Evolutionary conservation across 2,888 invertebrate species (phyloP).

Genomic region (Hesperia comma): DNA sequence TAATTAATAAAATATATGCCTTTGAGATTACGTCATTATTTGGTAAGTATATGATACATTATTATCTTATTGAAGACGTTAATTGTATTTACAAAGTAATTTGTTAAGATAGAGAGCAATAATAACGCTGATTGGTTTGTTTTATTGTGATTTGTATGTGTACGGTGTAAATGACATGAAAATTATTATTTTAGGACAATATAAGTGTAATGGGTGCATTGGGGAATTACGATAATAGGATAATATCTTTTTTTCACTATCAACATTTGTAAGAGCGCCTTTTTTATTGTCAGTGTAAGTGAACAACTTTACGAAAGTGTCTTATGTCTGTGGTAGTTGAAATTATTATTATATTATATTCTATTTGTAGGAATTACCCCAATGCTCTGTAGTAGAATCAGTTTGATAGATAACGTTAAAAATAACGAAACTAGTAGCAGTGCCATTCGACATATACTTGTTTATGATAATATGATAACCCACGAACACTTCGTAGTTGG

Average conservation of each 20-base stretch:
- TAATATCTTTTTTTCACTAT: background rate
- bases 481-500: slow-evolving; percentile 16
- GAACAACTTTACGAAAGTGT: too few relatives aligned
- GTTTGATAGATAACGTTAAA: slow-evolving; percentile 38
- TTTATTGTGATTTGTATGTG: slow-evolving; percentile 60
- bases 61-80: slow-evolving; percentile 46
- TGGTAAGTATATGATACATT: slow-evolving; percentile 47
- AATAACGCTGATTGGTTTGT: slow-evolving; percentile 56
- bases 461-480: background rate
- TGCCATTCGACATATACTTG: slow-evolving; percentile 60
- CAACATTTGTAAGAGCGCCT: background rate
- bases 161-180: background rate
- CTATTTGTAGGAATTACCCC: background rate
- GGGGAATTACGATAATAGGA: background rate
- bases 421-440: slow-evolving; percentile 62
- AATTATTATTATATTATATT: background rate
- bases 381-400: slow-evolving; percentile 18
- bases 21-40: slow-evolving; percentile 66
- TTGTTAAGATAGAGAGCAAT: slow-evolving; percentile 62
- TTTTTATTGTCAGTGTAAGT: background rate
- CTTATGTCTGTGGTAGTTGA: background rate
- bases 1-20: slow-evolving; percentile 58
- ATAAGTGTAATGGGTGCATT: background rate
- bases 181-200: background rate
- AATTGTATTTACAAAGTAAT: slow-evolving; percentile 53